Base-by-base conservation (phyloP, 2,113 vertebrate genomes). In the Gopherus evgoodei region DNA sequence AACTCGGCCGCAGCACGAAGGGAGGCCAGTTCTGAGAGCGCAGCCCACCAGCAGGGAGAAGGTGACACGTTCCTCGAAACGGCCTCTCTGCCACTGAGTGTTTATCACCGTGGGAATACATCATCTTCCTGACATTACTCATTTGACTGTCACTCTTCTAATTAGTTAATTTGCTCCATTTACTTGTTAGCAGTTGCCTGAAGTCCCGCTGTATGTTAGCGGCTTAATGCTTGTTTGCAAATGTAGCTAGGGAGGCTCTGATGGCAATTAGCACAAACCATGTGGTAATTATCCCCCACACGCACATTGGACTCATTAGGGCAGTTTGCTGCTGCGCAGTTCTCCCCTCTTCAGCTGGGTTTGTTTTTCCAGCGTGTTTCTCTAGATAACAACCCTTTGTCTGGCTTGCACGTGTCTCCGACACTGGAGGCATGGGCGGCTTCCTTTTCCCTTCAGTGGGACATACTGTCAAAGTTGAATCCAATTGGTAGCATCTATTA, bases 131-230 rank as follows among this genome's bases (percentile, higher is more conserved):
- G 89, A 96, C 91, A 91, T 97, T 90, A 22, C 47, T 97, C 94
- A 97, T 96, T 94, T 96, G 93, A 94, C 93, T 93, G 81, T 95
- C 92, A 96, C 93, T 97, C 97, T 98, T 98, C 96, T 98, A 98
- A 98, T 98, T 98, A 95, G 96, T 97, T 98, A 88, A 97, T 98
- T 98, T 98, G 97, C 98, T 98, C 92, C 83, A 93, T 97, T 96
- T 95, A 90, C 94, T 94, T 94, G 75, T 97, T 88, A 96, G 94
- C 87, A 90, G 86, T 97, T 97, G 94, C 93, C 96, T 94, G 95
- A 94, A 97, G 98, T 97, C 97, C 91, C 97, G 93, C 95, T 97
- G 96, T 97, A 93, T 56, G 92, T 92, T 5, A 0, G 14, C 79
- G 59, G 54, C 84, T 93, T 90, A 91, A 81, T 84, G 53, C 62